Base-by-base conservation (phyloP, 2,113 vertebrate genomes). In the Terrapene triunguis region DNA sequence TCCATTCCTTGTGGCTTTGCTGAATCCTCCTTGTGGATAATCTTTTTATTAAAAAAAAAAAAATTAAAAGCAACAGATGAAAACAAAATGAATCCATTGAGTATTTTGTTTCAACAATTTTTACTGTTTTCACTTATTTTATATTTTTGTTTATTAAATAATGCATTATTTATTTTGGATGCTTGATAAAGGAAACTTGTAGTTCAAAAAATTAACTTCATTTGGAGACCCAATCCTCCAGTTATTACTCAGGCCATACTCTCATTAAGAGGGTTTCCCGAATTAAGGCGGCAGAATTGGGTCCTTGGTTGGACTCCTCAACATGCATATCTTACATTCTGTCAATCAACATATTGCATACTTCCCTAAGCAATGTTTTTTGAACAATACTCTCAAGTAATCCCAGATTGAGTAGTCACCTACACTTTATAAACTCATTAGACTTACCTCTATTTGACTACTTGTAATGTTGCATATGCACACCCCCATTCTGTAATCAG, bases 1-100 rank as follows among this genome's bases (percentile, higher is more conserved):
- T 99, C 99, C 97, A 98, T 98, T 98, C 99, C 99, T 87, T 97
- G 98, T 57, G 97, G 98, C 83, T 98, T 99, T 99, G 98, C 90
- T 0, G 89, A 97, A 42, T 98, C 98, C 93, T 98, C 98, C 98
- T 92, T 98, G 98, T 89, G 98, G 0, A 35, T 92, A 97, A 99
- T 98, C 98, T 99, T 96, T 62, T 5, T 48, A 48, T 54, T 51
- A 5, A 72, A 27, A 50, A 72, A 27, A 27, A 89, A 84, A n/a
- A 7, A 55, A 44, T 24, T 84, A 82, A 35, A 65, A 82, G 94
- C 94, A 89, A 95, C 11, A 82, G 42, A 47, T 9, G 42, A 35
- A 78, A 83, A 54, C 57, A 87, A 50, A 19, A 42, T 47, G 59
- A 9, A n/a, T 44, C 8, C 42, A 8, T 1, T 1, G 29, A 81